Conservation (phyloP, 2,113 vertebrate genomes). For the Mugil cephalus region DNA sequence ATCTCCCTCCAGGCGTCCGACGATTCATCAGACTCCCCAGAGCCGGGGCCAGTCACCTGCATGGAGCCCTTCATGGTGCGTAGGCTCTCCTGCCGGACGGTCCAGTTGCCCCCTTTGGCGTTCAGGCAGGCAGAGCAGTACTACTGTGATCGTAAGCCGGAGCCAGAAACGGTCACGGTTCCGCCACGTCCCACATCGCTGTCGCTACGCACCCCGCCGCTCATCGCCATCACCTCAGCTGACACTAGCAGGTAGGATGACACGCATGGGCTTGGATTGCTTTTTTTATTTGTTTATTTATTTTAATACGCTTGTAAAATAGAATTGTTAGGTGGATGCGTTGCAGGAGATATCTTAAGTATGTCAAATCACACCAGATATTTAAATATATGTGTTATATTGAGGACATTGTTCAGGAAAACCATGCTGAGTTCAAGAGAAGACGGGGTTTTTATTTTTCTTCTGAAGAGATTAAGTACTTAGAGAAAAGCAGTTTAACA, state of each 20-base stretch:
- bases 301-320: background rate
- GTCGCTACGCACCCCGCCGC: slow-evolving; percentile 89
- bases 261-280: background rate
- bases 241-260: slow-evolving; percentile 90
- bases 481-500: too few species aligned
- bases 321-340: background rate
- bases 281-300: background rate
- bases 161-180: slow-evolving; percentile 82
- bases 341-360: background rate
- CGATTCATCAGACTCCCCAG: slow-evolving; percentile 86
- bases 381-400: too few species aligned
- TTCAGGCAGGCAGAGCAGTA: slow-evolving; percentile 94
- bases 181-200: slow-evolving; percentile 90
- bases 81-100: slow-evolving; percentile 89
- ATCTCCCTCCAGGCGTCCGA: slow-evolving; percentile 86
- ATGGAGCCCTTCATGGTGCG: slow-evolving; percentile 91
- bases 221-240: slow-evolving; percentile 94
- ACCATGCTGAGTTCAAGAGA: too few species aligned
- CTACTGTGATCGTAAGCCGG: slow-evolving; percentile 89
- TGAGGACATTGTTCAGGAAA: too few species aligned
- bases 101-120: slow-evolving; percentile 93
- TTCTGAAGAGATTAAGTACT: too few species aligned
- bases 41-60: slow-evolving; percentile 82
- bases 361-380: background rate
- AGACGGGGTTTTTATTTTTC: too few species aligned